These are phyloP conservation scores for Drosophila tristis DNA, from an alignment of 1,140 invertebrate genomes.

Conservation along the genomic window DNA sequence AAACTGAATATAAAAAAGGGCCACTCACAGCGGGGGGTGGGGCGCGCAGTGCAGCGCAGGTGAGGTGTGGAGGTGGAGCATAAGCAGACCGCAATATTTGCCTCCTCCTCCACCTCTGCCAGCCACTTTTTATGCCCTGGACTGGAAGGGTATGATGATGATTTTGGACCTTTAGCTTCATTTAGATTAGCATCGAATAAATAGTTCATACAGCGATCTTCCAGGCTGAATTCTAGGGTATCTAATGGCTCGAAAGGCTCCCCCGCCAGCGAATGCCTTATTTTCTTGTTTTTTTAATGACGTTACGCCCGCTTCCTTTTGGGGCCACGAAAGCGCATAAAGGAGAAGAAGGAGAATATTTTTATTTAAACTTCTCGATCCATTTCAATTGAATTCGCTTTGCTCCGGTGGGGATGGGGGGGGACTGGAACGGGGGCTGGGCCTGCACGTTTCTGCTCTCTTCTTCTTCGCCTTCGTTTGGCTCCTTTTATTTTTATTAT, in stretches of 20 bases:
- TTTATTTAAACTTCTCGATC: slow-evolving; percentile 54
- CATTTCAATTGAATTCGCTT: slow-evolving; percentile 71
- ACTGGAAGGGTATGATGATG: too few relatives aligned
- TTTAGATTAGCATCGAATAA: too few relatives aligned
- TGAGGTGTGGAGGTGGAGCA: background rate
- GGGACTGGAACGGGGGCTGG: too few relatives aligned
- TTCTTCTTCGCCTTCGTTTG: slow-evolving; percentile 33
- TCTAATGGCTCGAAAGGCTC: too few relatives aligned
- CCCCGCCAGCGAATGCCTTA: background rate
- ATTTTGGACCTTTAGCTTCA: too few relatives aligned
- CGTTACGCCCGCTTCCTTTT: slow-evolving; percentile 73
- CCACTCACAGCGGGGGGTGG: slow-evolving; percentile 32
- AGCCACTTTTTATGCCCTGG: too few relatives aligned
- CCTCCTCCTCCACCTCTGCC: background rate
- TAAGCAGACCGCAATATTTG: slow-evolving; percentile 7
- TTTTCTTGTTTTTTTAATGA: slow-evolving; percentile 60
- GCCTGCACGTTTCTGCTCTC: slow-evolving; percentile 18
- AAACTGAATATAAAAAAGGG: slow-evolving; percentile 51
- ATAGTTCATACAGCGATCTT: background rate
- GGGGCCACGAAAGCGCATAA: slow-evolving; percentile 20
- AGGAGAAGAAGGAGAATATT: slow-evolving; percentile 36
- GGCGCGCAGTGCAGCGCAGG: background rate
- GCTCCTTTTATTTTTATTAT: slow-evolving; percentile 36
- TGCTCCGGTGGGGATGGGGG: background rate
- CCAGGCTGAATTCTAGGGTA: too few relatives aligned